Base-by-base conservation (phyloP, 2,113 vertebrate species). In the Glaucidium brasilianum region DNA sequence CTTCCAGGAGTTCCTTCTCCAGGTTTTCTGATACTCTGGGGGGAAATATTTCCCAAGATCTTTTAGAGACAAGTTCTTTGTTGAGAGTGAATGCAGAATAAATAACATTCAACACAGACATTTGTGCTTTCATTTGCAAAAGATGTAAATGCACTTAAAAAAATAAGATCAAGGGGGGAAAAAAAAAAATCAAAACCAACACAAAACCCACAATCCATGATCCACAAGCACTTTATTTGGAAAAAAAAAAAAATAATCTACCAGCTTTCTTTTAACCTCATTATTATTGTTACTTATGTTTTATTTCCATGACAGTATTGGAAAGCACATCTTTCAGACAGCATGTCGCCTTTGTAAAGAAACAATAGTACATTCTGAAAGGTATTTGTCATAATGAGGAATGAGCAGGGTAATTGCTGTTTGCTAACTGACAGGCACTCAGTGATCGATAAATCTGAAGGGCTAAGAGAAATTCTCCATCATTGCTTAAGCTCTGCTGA, bases 341-440 rank as follows among this genome's bases (percentile, higher is more conserved):
- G 85, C 58, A 43, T 81, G 92, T 71, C 49, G 90, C 50, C 59
- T 92, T 92, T 95, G 93, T 68, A 52, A 75, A 95, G 83, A 23
- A 95, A 97, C 78, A 95, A 88, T 12, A 59, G 91, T 60, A 64
- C 76, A 67, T 78, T 96, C 84, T 97, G 93, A 96, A 97, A 96
- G 90, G 94, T 93, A 96, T 96, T 96, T 91, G 88, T 86, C 95
- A 95, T 84, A 91, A 96, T 97, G 96, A 98, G 86, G 86, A 97
- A 98, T 96, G 93, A 86, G 94, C 90, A 92, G 77, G 73, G 49
- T 97, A 98, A 97, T 98, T 97, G 94, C 88, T 97, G 95, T 97
- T 96, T 98, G 92, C 91, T 97, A 97, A 97, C 91, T 52, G 84
- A 97, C 92, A 96, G 83, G 92, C 91, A 94, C 86, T 93, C 35